phyloP scores from a whole-genome alignment of 1,140 invertebrate genomes.

The Antheraea pernyi region DNA sequence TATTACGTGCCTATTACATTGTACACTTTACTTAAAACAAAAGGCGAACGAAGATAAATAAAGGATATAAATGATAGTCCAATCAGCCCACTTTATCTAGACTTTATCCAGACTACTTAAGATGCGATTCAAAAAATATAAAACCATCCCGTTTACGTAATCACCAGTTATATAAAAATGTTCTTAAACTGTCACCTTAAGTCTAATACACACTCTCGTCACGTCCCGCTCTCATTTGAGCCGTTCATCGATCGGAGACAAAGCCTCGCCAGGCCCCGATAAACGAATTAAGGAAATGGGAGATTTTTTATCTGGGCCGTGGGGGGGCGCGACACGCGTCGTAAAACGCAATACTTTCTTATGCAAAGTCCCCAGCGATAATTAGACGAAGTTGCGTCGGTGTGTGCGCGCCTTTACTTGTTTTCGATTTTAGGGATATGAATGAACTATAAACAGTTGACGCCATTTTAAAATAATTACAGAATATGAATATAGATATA shows the following conservation, averaged over 20 bases:
- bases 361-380: slow-evolving; percentile 74
- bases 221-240: slow-evolving; percentile 73
- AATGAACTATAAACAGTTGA: too few species aligned
- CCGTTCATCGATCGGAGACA: slow-evolving; percentile 76
- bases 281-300: slow-evolving; percentile 79
- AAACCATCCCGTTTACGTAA: slow-evolving; percentile 8
- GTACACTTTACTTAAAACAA: too few species aligned
- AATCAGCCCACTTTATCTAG: not conserved
- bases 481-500: too few species aligned
- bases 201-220: slow-evolving; percentile 67
- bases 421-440: slow-evolving; percentile 44
- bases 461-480: too few species aligned
- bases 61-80: not conserved
- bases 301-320: slow-evolving; percentile 76
- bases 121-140: not conserved
- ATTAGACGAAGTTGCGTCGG: slow-evolving; percentile 51
- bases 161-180: slow-evolving; percentile 7
- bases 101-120: not conserved
- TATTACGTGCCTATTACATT: too few species aligned
- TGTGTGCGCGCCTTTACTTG: slow-evolving; percentile 39
- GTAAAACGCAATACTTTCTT: slow-evolving; percentile 77
- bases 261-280: slow-evolving; percentile 71
- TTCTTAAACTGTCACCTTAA: slow-evolving; percentile 53
- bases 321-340: slow-evolving; percentile 64
- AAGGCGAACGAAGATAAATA: not conserved